Base-by-base conservation (phyloP, 2,797 vertebrate species). In the Coilia nasus region DNA sequence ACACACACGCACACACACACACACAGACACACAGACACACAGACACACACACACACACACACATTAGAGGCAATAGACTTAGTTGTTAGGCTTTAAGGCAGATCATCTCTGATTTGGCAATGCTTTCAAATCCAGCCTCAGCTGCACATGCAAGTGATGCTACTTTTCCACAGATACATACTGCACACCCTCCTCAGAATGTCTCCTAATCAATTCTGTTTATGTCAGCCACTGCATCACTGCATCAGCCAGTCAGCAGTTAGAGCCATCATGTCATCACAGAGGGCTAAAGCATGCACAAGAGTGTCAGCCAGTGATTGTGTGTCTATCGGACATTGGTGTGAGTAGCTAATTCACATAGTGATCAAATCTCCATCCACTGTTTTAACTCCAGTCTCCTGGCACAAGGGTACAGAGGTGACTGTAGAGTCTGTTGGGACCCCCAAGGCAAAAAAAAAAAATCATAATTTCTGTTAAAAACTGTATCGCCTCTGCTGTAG, bases 61-160 rank as follows among this genome's bases (percentile, higher is more conserved):
- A 54, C 3, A 54, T 9, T 14, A 54, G 50, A 54, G 7, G 7
- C 14, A 14, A 54, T 54, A 54, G 50, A 54, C 50, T 54, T 54
- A 14, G 50, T 54, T 54, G 14, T 54, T 54, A 54, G 50, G 50
- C 50, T 54, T 54, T 9, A 7, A 54, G 50, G 50, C 50, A 54
- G 14, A 41, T 41, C 35, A 41, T 41, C 35, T 2, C 35, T 41
- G 35, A 41, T 41, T 41, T 41, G 35, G 35, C 35, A 41, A 41
- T 41, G 35, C 35, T 41, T 41, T 41, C 5, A 41, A 41, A 41
- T 41, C 35, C 41, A 81, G 75, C 44, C 50, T 84, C 85, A 85
- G 6, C 44, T 83, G 84, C 60, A 47, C 47, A 85, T 83, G 81
- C 81, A 83, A 60, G 83, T 82, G 59, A 56, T 62, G 28, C 56